Percentiles rank a stretch among this genome's conserved stretches.
Evolutionary conservation across 2,888 invertebrate species (phyloP).

Genomic region (Syritta pipiens): DNA sequence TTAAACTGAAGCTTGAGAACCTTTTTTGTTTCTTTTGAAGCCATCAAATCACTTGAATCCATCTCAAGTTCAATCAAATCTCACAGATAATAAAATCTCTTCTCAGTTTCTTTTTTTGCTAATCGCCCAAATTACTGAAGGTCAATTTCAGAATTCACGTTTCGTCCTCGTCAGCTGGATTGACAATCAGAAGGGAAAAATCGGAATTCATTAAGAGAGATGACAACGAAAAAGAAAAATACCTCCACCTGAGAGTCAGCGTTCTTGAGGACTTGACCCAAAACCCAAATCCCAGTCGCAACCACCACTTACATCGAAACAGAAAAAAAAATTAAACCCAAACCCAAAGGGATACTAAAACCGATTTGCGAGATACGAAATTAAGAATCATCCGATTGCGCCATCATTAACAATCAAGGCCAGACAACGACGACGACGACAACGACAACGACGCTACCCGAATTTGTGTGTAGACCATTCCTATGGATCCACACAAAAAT

Average conservation of each 20-base stretch:
- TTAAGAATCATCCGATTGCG: slow-evolving; percentile 64
- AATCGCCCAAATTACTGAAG: too few relatives aligned
- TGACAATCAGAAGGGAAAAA: slow-evolving; percentile 35
- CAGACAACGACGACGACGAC: slow-evolving; percentile 50
- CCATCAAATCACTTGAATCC: too few relatives aligned
- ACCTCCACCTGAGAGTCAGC: slow-evolving; percentile 15
- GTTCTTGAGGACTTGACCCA: slow-evolving; percentile 22
- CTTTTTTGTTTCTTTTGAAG: too few relatives aligned
- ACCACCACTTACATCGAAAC: slow-evolving; percentile 14
- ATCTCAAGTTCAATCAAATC: too few relatives aligned
- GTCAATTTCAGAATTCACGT: too few relatives aligned
- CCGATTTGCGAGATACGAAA: slow-evolving; percentile 52
- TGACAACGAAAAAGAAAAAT: neutral
- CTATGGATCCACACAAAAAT: slow-evolving; percentile 37
- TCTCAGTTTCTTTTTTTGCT: too few relatives aligned
- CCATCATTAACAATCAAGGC: slow-evolving; percentile 64
- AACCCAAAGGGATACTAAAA: slow-evolving; percentile 40
- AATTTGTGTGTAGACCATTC: slow-evolving; percentile 10
- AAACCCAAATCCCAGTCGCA: neutral
- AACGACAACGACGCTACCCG: too few relatives aligned
- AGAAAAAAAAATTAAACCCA: slow-evolving; percentile 16
- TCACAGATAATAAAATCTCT: too few relatives aligned
- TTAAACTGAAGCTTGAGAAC: too few relatives aligned
- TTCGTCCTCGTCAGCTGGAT: slow-evolving; percentile 14
- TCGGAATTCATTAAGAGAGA: slow-evolving; percentile 26